Evolutionary conservation across 2,797 vertebrate species (phyloP).

Genomic region (Pipistrellus nathusii): DNA sequence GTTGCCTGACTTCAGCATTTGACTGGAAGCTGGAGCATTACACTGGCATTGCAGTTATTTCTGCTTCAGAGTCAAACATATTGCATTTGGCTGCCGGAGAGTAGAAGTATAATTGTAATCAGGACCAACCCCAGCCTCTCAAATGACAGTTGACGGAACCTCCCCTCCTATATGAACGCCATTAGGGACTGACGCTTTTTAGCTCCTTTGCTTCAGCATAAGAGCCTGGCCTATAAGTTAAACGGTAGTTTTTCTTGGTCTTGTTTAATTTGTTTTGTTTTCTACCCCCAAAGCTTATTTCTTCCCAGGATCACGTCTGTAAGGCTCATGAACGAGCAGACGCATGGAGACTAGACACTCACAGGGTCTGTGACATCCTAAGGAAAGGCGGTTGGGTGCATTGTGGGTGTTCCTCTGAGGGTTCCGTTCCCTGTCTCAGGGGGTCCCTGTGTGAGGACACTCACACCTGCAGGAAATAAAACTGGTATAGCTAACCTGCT

Average conservation of each 20-base stretch:
- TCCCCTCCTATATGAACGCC: background rate
- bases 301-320: background rate
- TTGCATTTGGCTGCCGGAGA: background rate
- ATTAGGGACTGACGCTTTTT: background rate
- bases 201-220: background rate
- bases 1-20: background rate
- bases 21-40: background rate
- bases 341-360: background rate
- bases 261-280: slow-evolving; percentile 25
- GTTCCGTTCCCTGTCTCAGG: background rate
- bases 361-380: background rate
- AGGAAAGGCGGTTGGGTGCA: background rate
- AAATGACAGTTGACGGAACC: background rate
- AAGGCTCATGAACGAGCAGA: background rate
- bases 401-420: background rate
- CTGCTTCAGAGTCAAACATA: background rate
- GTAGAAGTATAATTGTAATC: background rate
- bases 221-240: background rate
- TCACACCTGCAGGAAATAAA: background rate
- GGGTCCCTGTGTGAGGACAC: background rate
- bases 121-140: background rate
- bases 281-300: background rate
- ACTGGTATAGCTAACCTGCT: background rate
- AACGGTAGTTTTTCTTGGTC: background rate
- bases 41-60: background rate